phyloP scores from a whole-genome alignment of 2,888 invertebrate species.

The Petrolisthes cinctipes region DNA sequence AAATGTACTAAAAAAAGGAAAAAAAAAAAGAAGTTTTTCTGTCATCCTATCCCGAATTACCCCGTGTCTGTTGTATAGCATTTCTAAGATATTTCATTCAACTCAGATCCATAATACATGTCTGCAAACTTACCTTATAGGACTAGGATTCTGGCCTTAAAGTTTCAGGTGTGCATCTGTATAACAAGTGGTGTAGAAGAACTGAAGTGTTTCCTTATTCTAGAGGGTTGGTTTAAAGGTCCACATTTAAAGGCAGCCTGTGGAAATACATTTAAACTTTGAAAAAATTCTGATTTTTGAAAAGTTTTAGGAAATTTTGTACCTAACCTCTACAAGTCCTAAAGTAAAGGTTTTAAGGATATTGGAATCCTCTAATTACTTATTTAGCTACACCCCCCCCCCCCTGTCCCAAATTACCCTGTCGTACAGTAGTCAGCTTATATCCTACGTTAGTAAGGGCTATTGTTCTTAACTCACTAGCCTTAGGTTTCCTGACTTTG shows the following conservation, averaged over 20 bases:
- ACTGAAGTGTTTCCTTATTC: constrained; percentile 18
- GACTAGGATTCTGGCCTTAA: too few species aligned
- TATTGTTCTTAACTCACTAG: too few species aligned
- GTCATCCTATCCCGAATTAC: constrained; percentile 16
- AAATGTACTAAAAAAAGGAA: background rate
- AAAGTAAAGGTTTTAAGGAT: background rate
- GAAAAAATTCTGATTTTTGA: constrained; percentile 5
- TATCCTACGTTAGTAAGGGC: too few species aligned
- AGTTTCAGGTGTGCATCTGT: constrained; percentile 11
- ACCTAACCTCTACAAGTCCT: background rate
- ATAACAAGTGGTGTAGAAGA: constrained; percentile 3
- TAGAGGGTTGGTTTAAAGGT: background rate
- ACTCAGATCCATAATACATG: constrained; percentile 12
- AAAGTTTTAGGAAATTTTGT: background rate
- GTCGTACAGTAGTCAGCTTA: background rate
- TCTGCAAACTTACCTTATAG: constrained; percentile 17
- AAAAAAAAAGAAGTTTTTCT: background rate
- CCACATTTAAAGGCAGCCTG: constrained; percentile 2
- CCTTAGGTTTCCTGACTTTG: too few species aligned
- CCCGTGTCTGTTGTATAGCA: constrained; percentile 7
- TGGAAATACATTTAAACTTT: constrained; percentile 5
- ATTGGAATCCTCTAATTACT: background rate
- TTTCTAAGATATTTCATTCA: constrained; percentile 20
- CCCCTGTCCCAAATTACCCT: background rate
- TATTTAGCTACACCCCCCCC: background rate